Percentiles rank a stretch among this genome's conserved stretches.
These are phyloP conservation scores for Pammene aurita DNA, from an alignment of 2,888 invertebrate genomes.

Conservation along the genomic window DNA sequence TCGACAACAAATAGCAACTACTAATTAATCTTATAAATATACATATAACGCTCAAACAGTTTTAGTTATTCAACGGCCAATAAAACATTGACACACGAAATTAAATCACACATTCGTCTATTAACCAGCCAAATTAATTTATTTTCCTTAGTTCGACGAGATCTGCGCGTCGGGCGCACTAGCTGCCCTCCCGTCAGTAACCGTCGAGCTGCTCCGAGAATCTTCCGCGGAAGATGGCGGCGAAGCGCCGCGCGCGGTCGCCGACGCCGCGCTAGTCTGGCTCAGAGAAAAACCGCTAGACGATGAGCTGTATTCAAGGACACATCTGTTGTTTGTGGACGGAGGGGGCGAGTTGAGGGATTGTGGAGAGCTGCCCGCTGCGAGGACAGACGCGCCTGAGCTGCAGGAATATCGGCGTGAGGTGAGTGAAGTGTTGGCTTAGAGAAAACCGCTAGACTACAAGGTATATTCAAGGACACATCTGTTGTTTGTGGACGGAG, in stretches of 20 bases:
- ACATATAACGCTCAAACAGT: too few species aligned
- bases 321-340: slow-evolving; percentile 89
- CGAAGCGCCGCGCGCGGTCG: slow-evolving; percentile 82
- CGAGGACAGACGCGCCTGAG: slow-evolving; percentile 87
- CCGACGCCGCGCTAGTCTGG: slow-evolving; percentile 86
- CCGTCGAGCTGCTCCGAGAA: slow-evolving; percentile 89
- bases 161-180: slow-evolving; percentile 86
- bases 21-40: too few species aligned
- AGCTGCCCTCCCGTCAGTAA: slow-evolving; percentile 83
- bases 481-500: too few species aligned
- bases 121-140: too few species aligned
- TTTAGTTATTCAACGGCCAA: too few species aligned
- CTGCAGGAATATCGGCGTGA: slow-evolving; percentile 89
- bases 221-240: slow-evolving; percentile 86
- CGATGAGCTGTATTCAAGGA: slow-evolving; percentile 84
- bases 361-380: slow-evolving; percentile 88
- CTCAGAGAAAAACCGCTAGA: slow-evolving; percentile 65
- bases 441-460: too few species aligned
- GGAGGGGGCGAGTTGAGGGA: slow-evolving; percentile 90
- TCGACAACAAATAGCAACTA: too few species aligned
- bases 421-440: not conserved
- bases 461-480: too few species aligned
- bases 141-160: slow-evolving; percentile 82
- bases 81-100: too few species aligned
- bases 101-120: too few species aligned